Evolutionary conservation across 2,888 invertebrate genomes (phyloP).

Genomic region (Germaria angustata): DNA sequence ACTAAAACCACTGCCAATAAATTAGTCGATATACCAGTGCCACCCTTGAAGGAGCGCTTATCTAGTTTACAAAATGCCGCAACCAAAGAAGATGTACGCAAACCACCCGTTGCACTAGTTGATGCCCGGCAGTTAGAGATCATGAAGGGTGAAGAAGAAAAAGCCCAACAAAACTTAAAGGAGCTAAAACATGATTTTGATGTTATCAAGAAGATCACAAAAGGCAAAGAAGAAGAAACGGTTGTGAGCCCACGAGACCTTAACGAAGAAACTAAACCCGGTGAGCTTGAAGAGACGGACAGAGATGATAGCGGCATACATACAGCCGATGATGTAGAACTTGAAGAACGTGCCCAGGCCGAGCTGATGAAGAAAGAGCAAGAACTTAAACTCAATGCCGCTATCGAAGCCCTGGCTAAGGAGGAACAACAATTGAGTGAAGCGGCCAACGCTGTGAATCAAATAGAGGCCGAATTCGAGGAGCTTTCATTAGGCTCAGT

Average conservation of each 20-base stretch:
- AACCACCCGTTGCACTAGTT: slow-evolving; percentile 76
- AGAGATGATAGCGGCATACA: slow-evolving; percentile 85
- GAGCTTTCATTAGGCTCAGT: slow-evolving; percentile 72
- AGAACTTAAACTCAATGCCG: slow-evolving; percentile 75
- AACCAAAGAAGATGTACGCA: slow-evolving; percentile 78
- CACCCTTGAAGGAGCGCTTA: slow-evolving; percentile 79
- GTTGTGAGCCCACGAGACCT: no score
- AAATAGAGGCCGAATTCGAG: slow-evolving; percentile 76
- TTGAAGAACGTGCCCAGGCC: slow-evolving; percentile 64
- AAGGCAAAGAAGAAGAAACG: neutral
- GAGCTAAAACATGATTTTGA: slow-evolving; percentile 1
- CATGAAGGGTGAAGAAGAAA: slow-evolving; percentile 80
- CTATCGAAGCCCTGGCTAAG: slow-evolving; percentile 74
- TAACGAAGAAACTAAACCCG: neutral
- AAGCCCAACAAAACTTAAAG: slow-evolving; percentile 69
- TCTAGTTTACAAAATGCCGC: slow-evolving; percentile 78
- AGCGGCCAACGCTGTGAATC: slow-evolving; percentile 76
- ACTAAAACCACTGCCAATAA: slow-evolving; percentile 68
- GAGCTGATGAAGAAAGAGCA: slow-evolving; percentile 70
- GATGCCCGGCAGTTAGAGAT: slow-evolving; percentile 81
- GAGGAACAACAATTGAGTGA: slow-evolving; percentile 75
- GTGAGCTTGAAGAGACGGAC: slow-evolving; percentile 70
- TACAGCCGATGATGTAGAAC: slow-evolving; percentile 84
- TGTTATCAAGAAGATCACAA: neutral
- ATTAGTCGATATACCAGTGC: slow-evolving; percentile 77